A percentile compares a stretch with the other conserved stretches of the same genome.
phyloP scores from a whole-genome alignment of 2,888 invertebrate genomes.

The Zygogramma bicolorata region DNA sequence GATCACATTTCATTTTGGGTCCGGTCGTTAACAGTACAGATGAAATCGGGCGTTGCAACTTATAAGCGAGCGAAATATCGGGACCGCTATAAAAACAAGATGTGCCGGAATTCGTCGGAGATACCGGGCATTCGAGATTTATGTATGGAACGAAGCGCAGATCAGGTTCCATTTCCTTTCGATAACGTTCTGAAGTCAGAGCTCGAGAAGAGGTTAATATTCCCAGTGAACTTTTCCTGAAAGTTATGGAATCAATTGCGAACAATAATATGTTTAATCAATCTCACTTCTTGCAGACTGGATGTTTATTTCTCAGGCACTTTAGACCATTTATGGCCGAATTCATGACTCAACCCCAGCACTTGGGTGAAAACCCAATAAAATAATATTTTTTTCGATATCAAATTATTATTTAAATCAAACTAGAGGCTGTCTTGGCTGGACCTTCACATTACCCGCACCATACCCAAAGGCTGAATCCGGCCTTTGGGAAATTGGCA shows the following conservation, averaged over 20 bases:
- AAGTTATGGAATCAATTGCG: not conserved
- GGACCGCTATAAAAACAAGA: conserved; percentile 39
- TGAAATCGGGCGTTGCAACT: conserved; percentile 13
- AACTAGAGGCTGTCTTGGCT: no score
- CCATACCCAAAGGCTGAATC: no score
- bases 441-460: no score
- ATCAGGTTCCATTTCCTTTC: conserved; percentile 23
- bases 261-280: no score
- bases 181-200: not conserved
- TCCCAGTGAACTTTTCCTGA: not conserved
- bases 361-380: no score
- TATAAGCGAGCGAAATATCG: conserved; percentile 31
- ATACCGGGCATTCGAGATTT: conserved; percentile 35
- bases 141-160: conserved; percentile 28
- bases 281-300: no score
- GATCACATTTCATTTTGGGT: not conserved
- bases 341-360: no score
- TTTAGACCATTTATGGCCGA: no score
- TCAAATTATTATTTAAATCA: no score
- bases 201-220: not conserved
- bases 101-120: conserved; percentile 38
- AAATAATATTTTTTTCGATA: no score
- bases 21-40: conserved; percentile 16
- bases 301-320: no score
- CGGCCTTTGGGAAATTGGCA: no score